Evolutionary conservation across 2,888 invertebrate genomes (phyloP), one percentile per base, ranked within the genome.

Genomic region (Chrysina gloriosa): DNA sequence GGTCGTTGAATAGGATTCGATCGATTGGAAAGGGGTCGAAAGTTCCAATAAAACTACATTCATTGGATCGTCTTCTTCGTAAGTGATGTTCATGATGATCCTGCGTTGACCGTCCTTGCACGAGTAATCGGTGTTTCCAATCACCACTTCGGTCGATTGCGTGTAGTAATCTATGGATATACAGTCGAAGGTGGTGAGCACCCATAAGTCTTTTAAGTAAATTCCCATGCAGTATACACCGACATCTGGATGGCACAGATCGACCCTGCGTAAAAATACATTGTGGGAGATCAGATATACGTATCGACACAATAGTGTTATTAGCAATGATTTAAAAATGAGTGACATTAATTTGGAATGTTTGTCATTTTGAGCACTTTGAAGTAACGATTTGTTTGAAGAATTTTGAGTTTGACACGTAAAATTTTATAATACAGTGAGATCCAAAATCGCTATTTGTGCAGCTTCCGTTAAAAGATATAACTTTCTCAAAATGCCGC

Each of bases 191-290:
- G 27, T 14, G 5, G 50, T 50, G 11, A 50, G 27, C 3, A 31
- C 50, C 50, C 50, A 50, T 2, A 50, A 27, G 27, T 50, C 50
- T 31, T 27, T 50, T 14, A 50, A 11, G 11, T 50, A 50, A 29
- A 50, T 14, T 5, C 50, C 50, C 50, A 50, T 50, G 7, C 50
- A 50, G 29, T 14, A 50, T 7, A 14, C 50, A 6, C 29, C 50
- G 16, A 21, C 14, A 6, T 14, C 3, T 29, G 11, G 7, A 21
- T 29, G 27, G 29, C 50, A 50, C 11, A 50, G 27, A 11, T 50
- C 50, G 7, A 50, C 50, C 7, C 50, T 11, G 16, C 29, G 7
- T 0, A 14, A 29, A 16, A 50, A 50, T 14, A 50, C 50, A 11
- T 27, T 16, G 11, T 50, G 50, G 11, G 4, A n/a, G 34, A 7